Percentiles rank a stretch among this genome's conserved stretches.
phyloP scores from a whole-genome alignment of 2,797 vertebrate genomes.

The Euthynnus affinis region DNA sequence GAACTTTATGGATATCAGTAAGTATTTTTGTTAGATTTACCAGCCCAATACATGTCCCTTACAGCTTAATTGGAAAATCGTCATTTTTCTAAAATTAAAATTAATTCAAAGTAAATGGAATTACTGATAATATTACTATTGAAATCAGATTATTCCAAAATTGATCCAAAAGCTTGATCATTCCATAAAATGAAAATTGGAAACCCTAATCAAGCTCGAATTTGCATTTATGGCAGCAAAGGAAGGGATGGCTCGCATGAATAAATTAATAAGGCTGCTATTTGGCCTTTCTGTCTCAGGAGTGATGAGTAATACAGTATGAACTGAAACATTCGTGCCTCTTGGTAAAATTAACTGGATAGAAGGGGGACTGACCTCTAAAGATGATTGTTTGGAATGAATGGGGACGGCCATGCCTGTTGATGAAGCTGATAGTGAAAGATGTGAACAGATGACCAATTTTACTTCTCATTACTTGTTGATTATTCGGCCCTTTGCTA shows the following conservation, averaged over 20 bases:
- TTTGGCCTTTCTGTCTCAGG: slow-evolving; percentile 75
- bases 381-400: slow-evolving; percentile 74
- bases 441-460: slow-evolving; percentile 81
- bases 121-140: slow-evolving; percentile 84
- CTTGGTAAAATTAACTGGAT: slow-evolving; percentile 57
- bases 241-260: slow-evolving; percentile 85
- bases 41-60: neutral
- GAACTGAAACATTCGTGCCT: slow-evolving; percentile 66
- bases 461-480: slow-evolving; percentile 80
- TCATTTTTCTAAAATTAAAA: slow-evolving; percentile 1
- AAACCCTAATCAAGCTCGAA: slow-evolving; percentile 89
- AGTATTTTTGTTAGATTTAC: neutral
- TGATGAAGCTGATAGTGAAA: slow-evolving; percentile 66
- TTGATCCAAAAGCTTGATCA: slow-evolving; percentile 91
- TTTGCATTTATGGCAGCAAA: slow-evolving; percentile 89
- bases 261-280: slow-evolving; percentile 90
- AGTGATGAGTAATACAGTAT: slow-evolving; percentile 69
- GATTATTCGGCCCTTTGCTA: slow-evolving; percentile 75
- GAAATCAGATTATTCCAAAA: slow-evolving; percentile 91
- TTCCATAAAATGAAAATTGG: slow-evolving; percentile 91
- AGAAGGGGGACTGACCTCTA: slow-evolving; percentile 61
- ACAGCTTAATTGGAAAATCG: neutral
- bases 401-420: slow-evolving; percentile 52
- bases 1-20: neutral
- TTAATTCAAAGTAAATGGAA: neutral